Conservation (phyloP, 2,113 vertebrate genomes). For the Erpornis zantholeuca region DNA sequence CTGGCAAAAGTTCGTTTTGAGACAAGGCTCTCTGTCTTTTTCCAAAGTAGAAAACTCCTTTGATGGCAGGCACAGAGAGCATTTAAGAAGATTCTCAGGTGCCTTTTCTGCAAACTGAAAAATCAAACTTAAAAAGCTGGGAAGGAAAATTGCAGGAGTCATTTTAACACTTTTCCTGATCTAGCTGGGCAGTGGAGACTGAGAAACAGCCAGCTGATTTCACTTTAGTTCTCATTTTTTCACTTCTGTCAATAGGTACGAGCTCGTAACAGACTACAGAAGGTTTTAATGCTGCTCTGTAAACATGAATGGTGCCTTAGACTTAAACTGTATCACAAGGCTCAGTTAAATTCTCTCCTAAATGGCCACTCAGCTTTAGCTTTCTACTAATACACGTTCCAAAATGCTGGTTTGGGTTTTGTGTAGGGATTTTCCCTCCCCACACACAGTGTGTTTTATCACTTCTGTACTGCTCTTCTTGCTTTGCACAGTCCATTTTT, state of each 20-base stretch:
- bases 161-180: conserved; percentile 16
- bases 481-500: background rate
- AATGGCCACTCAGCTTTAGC: background rate
- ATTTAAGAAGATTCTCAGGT: conserved; percentile 18
- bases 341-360: background rate
- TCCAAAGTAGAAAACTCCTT: conserved; percentile 32
- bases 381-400: background rate
- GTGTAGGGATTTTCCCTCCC: background rate
- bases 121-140: background rate
- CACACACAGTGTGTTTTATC: background rate
- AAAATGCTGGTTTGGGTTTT: background rate
- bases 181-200: background rate
- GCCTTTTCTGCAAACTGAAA: conserved; percentile 2
- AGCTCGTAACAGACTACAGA: background rate
- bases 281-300: conserved; percentile 10
- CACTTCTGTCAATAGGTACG: conserved; percentile 2
- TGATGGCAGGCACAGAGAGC: background rate
- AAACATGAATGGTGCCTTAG: background rate
- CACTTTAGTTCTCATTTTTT: conserved; percentile 24
- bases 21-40: conserved; percentile 36
- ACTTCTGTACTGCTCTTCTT: background rate
- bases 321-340: background rate
- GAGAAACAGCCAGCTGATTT: conserved; percentile 44
- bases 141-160: background rate
- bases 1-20: background rate